Base-by-base conservation (phyloP, 1,140 invertebrate genomes). In the Ceratosolen solmsi region DNA sequence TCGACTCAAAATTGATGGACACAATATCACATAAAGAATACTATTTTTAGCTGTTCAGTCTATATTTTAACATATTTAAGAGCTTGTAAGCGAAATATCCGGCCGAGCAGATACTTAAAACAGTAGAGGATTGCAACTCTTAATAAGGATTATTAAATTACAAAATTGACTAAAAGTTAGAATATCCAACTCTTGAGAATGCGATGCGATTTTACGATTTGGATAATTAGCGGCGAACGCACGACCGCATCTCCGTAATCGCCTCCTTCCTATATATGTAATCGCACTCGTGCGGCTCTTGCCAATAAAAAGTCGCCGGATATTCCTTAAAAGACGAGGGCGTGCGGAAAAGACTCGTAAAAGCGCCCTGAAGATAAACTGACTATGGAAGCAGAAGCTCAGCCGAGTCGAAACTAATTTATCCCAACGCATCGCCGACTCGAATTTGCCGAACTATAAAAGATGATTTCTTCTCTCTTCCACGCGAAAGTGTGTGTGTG, bases 331-430 rank as follows among this genome's bases (percentile, higher is more conserved):
- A 38, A 38, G 33, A 7, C 20, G 22, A n/a, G 33, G 33, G 22
- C 7, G 20, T n/a, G 33, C 33, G 63, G 22, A 68, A 68, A 68
- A 68, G 20, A 7, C 20, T 38, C 63, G 5, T n/a, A n/a, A 65
- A 38, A 33, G 33, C 63, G 7, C 5, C 15, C 33, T 8, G 63
- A 25, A 7, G 20, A 38, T 54, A 74, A 58, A 58, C 4, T 65
- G 3, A 11, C 13, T 33, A 4, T 68, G 63, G 36, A 38, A 68
- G 36, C 25, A 49, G 33, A 60, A 63, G 15, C 9, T 36, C 30
- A 54, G 8, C 70, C 38, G 41, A 71, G 41, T 71, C 38, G 38
- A 70, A 71, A 71, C 70, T 71, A 71, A 71, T 71, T 71, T 71
- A 41, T 71, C 41, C 25, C 17, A 17, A 74, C 46, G 75, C 41